Conservation (phyloP, 2,888 invertebrate genomes). For the Meteorus cinctellus region DNA sequence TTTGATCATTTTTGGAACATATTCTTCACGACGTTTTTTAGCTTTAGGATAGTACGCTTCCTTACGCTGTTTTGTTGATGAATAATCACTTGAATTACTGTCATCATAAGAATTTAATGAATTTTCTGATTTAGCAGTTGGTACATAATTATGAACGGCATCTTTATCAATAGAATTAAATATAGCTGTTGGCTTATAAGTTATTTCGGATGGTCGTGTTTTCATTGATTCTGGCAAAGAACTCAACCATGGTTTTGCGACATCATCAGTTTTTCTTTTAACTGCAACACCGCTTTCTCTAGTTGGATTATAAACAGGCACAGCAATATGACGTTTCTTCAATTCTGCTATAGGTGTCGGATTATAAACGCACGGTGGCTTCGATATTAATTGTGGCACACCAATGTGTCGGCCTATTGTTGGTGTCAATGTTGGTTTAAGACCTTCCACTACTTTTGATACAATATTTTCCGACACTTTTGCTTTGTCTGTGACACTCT, state of each 20-base stretch:
- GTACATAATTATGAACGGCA: slow-evolving; percentile 61
- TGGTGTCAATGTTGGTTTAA: slow-evolving; percentile 70
- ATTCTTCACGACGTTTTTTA: slow-evolving; percentile 69
- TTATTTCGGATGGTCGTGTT: slow-evolving; percentile 56
- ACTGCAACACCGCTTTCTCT: slow-evolving; percentile 66
- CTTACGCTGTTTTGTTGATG: slow-evolving; percentile 58
- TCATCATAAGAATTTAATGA: slow-evolving; percentile 62
- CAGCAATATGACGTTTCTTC: slow-evolving; percentile 71
- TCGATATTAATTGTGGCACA: slow-evolving; percentile 63
- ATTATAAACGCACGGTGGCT: slow-evolving; percentile 74
- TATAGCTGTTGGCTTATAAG: slow-evolving; percentile 68
- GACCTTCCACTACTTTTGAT: slow-evolving; percentile 74
- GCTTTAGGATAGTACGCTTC: slow-evolving; percentile 67
- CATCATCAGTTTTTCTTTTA: slow-evolving; percentile 67
- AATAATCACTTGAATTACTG: slow-evolving; percentile 62
- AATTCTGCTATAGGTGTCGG: slow-evolving; percentile 81
- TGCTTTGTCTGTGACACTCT: slow-evolving; percentile 72
- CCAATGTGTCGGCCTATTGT: slow-evolving; percentile 54
- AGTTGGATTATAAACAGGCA: slow-evolving; percentile 67
- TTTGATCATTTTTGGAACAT: slow-evolving; percentile 70
- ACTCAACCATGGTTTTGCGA: slow-evolving; percentile 61
- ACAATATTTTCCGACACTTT: slow-evolving; percentile 75
- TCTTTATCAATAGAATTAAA: slow-evolving; percentile 51
- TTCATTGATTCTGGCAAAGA: slow-evolving; percentile 56
- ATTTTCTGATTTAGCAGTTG: slow-evolving; percentile 62